A percentile compares a stretch with the other conserved stretches of the same genome.
Evolutionary conservation across 2,888 invertebrate genomes (phyloP).

Genomic region (Epiblema foenella): DNA sequence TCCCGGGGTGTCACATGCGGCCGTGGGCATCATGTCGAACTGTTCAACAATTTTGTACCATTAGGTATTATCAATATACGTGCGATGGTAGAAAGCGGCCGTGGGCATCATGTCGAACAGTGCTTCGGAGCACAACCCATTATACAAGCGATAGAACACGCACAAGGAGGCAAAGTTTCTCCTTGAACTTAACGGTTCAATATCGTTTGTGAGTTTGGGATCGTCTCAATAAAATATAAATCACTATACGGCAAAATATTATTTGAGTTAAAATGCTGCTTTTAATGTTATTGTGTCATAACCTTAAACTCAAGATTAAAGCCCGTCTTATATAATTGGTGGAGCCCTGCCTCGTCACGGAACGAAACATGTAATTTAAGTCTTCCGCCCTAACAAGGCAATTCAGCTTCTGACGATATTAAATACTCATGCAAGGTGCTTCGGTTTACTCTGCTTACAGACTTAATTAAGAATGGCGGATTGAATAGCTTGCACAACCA

Average conservation of each 20-base stretch:
- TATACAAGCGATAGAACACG: too few species aligned
- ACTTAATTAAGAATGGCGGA: conserved; percentile 33
- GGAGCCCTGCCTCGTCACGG: conserved; percentile 47
- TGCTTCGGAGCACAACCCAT: too few species aligned
- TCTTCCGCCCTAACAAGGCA: conserved; percentile 63
- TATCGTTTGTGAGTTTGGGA: too few species aligned
- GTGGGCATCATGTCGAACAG: too few species aligned
- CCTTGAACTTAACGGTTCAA: too few species aligned
- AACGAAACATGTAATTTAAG: conserved; percentile 56
- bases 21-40: too few species aligned
- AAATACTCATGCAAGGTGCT: conserved; percentile 53
- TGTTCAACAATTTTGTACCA: too few species aligned
- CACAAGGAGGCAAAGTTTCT: too few species aligned
- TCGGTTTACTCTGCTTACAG: conserved; percentile 47
- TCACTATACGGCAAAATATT: neutral
- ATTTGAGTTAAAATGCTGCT: neutral
- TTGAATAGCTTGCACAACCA: neutral
- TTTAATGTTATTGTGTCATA: neutral
- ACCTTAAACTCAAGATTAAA: conserved; percentile 34
- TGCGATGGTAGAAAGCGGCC: too few species aligned
- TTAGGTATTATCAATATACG: too few species aligned
- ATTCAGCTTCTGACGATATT: conserved; percentile 66
- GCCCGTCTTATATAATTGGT: conserved; percentile 48
- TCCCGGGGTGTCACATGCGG: too few species aligned
- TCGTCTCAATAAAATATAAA: too few species aligned